Percentiles rank a stretch among this genome's conserved stretches.
phyloP scores from a whole-genome alignment of 2,113 vertebrate species.

The Cyanoliseus patagonus region DNA sequence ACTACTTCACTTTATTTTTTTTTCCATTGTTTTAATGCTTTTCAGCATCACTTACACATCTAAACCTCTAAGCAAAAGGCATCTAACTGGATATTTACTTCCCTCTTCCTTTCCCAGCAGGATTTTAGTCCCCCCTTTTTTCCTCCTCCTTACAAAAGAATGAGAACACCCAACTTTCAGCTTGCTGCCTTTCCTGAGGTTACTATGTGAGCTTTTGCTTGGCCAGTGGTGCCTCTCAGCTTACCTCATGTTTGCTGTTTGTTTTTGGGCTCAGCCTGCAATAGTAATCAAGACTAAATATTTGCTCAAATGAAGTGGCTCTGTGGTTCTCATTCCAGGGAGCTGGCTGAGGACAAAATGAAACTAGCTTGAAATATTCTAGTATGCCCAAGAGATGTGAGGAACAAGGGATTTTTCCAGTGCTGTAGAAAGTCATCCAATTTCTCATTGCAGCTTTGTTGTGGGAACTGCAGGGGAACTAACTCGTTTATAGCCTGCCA shows the following conservation, averaged over 20 bases:
- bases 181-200: neutral
- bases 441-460: slow-evolving; percentile 17
- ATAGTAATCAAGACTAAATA: slow-evolving; percentile 66
- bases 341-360: slow-evolving; percentile 32
- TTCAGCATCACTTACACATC: neutral
- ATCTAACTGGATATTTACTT: neutral
- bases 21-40: neutral
- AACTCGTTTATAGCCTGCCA: neutral
- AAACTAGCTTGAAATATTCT: slow-evolving; percentile 41
- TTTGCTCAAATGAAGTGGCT: slow-evolving; percentile 63
- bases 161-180: neutral
- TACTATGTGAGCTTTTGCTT: neutral
- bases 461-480: slow-evolving; percentile 46
- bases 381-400: slow-evolving; percentile 43
- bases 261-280: slow-evolving; percentile 50
- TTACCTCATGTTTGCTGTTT: slow-evolving; percentile 58
- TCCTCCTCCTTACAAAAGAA: neutral
- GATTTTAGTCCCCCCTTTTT: neutral
- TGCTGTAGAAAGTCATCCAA: neutral
- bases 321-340: slow-evolving; percentile 50
- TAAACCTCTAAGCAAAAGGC: neutral
- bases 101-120: neutral
- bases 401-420: slow-evolving; percentile 46
- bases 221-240: neutral
- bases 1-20: neutral